These are phyloP conservation scores for Montipora capricornis DNA, from an alignment of 64 coral and sea anemone genomes.

Conservation along the genomic window DNA sequence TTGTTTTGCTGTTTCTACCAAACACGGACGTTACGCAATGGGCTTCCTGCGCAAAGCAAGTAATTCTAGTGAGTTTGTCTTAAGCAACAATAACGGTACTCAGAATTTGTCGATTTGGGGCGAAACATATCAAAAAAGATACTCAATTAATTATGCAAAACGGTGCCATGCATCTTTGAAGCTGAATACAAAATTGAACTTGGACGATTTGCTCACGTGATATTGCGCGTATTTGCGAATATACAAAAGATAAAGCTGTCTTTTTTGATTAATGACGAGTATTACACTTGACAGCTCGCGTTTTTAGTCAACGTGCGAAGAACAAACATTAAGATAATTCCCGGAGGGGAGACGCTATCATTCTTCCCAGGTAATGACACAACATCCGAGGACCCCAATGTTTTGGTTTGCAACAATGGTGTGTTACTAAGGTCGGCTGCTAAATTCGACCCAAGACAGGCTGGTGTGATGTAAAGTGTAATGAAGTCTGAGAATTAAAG, in stretches of 20 bases:
- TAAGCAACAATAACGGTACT: not conserved
- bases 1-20: slow-evolving; percentile 16
- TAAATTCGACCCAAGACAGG: too few relatives aligned
- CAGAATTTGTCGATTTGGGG: not conserved
- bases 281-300: not conserved
- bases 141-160: not conserved
- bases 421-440: too few relatives aligned
- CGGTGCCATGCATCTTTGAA: not conserved
- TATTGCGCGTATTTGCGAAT: not conserved
- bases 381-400: too few relatives aligned
- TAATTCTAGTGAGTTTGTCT: not conserved
- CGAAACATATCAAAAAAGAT: not conserved
- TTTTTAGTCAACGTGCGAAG: not conserved
- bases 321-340: not conserved
- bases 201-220: not conserved
- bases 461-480: too few relatives aligned
- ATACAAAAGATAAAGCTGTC: not conserved
- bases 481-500: too few relatives aligned
- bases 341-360: not conserved
- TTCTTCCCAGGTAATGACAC: not conserved
- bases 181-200: not conserved
- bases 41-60: not conserved
- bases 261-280: not conserved
- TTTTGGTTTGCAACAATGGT: too few relatives aligned
- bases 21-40: not conserved